Conservation (phyloP, 2,113 vertebrate species). For the Anoura caudifer region DNA sequence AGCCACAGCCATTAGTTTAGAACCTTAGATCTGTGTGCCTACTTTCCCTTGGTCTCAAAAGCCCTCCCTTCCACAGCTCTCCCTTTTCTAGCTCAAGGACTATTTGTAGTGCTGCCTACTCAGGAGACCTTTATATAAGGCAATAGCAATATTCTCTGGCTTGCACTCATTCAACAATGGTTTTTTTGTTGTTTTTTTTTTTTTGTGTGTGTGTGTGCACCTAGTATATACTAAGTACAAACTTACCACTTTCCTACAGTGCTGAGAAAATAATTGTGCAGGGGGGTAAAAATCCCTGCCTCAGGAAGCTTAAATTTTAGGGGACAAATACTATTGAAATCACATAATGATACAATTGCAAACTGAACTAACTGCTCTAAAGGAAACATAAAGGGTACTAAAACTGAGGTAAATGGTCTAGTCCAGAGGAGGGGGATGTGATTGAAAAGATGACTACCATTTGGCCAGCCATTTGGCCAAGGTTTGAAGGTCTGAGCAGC, state of each 20-base stretch:
- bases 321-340: background rate
- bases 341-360: background rate
- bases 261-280: background rate
- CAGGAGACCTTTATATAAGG: background rate
- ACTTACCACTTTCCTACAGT: background rate
- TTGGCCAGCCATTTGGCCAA: background rate
- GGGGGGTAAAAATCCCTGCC: no score
- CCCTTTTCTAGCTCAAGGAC: background rate
- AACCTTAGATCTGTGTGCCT: background rate
- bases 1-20: background rate
- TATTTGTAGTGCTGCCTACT: background rate
- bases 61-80: background rate
- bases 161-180: background rate
- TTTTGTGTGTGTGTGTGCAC: no score
- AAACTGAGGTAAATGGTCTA: background rate
- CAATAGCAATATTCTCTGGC: background rate
- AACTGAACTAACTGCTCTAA: background rate
- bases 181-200: no score
- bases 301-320: background rate
- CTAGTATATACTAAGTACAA: background rate
- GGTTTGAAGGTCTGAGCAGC: background rate
- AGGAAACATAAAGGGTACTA: background rate
- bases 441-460: background rate
- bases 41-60: background rate
- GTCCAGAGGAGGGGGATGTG: background rate